Percentiles rank a stretch among this genome's conserved stretches.
Evolutionary conservation across 2,888 invertebrate genomes (phyloP).

Genomic region (Trichogramma evanescens): DNA sequence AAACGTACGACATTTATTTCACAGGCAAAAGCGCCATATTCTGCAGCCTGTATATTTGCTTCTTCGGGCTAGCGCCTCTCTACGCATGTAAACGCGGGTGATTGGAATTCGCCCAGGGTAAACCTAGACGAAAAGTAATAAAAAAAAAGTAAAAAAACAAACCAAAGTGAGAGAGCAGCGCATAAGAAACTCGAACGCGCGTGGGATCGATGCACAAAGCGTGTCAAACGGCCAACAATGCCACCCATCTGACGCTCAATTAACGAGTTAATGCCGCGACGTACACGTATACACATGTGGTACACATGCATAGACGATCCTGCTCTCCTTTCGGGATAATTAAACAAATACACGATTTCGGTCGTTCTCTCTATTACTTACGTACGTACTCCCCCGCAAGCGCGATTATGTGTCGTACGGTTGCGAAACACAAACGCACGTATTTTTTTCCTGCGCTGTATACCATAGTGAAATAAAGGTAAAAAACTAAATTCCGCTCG

Average conservation of each 20-base stretch:
- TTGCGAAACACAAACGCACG: slow-evolving; percentile 15
- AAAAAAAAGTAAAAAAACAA: neutral
- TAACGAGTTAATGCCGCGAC: slow-evolving; percentile 47
- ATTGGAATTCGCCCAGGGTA: slow-evolving; percentile 15
- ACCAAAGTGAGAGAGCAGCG: neutral
- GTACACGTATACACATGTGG: slow-evolving; percentile 38
- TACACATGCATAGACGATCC: neutral
- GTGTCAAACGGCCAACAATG: slow-evolving; percentile 44
- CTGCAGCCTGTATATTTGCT: too few species aligned
- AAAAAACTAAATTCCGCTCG: too few species aligned
- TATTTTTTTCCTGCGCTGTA: too few species aligned
- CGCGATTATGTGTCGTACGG: slow-evolving; percentile 5
- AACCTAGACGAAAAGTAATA: slow-evolving; percentile 19
- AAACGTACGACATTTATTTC: neutral
- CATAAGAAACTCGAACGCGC: slow-evolving; percentile 23
- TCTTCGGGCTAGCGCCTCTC: too few species aligned
- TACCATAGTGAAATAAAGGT: too few species aligned
- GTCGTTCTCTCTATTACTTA: slow-evolving; percentile 1
- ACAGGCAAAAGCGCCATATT: slow-evolving; percentile 5
- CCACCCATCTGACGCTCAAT: slow-evolving; percentile 46
- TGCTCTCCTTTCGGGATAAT: slow-evolving; percentile 24
- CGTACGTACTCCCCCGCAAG: neutral
- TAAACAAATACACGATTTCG: slow-evolving; percentile 40
- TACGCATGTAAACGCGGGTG: slow-evolving; percentile 13
- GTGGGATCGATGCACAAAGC: slow-evolving; percentile 37